These are phyloP conservation scores for Stichodactyla helianthus DNA, from an alignment of 64 coral and sea anemone species.

Conservation along the genomic window DNA sequence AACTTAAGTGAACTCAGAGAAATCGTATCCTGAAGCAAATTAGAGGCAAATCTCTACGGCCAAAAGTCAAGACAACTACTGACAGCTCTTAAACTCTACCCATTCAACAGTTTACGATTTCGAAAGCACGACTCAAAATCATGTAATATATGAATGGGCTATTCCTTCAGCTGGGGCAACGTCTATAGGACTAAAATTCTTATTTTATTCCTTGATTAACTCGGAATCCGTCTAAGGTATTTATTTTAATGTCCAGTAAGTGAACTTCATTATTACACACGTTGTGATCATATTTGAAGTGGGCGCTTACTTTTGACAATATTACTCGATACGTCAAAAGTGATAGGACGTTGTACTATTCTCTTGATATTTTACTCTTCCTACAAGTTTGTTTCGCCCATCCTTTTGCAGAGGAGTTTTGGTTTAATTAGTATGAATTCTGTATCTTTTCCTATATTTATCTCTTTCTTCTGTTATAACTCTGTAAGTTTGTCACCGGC, in stretches of 20 bases:
- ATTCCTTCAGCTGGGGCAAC: background rate
- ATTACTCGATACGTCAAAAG: background rate
- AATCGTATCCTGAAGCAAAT: background rate
- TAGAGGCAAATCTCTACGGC: background rate
- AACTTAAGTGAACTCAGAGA: background rate
- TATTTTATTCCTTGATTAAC: too few relatives aligned
- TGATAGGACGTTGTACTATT: background rate
- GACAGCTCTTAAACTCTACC: slow-evolving; percentile 2
- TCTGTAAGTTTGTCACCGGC: too few relatives aligned
- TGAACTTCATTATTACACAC: background rate
- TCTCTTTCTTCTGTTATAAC: too few relatives aligned
- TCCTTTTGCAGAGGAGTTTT: too few relatives aligned
- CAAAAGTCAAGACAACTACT: slow-evolving; percentile 8
- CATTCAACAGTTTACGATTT: slow-evolving; percentile 5
- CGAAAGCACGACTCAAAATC: background rate
- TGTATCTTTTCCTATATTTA: too few relatives aligned
- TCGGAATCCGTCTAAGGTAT: too few relatives aligned
- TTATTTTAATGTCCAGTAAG: too few relatives aligned
- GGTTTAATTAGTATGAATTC: too few relatives aligned
- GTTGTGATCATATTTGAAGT: slow-evolving; percentile 2
- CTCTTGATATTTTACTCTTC: too few relatives aligned
- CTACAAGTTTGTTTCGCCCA: too few relatives aligned
- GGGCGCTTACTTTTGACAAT: background rate
- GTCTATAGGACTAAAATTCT: background rate
- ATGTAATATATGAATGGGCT: background rate